These are phyloP conservation scores for Ormyrus nitidulus DNA, from an alignment of 2,888 invertebrate species.

Conservation along the genomic window DNA sequence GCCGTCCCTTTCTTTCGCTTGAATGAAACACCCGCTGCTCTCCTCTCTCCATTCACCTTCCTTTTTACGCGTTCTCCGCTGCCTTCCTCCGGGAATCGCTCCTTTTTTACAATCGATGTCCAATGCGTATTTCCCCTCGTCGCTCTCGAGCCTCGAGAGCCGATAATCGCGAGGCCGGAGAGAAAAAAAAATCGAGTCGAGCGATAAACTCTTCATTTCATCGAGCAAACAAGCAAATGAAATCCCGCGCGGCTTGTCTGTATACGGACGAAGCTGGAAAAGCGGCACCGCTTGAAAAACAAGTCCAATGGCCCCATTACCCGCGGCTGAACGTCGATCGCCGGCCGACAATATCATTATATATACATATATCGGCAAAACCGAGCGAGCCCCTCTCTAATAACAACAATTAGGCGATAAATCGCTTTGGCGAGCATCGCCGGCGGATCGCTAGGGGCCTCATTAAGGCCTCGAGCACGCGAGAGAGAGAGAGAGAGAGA, in stretches of 20 bases:
- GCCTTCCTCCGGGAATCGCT: too few relatives aligned
- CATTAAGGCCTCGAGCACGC: slow-evolving; percentile 7
- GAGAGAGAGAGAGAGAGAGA: background rate
- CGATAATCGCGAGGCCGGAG: background rate
- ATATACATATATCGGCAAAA: background rate
- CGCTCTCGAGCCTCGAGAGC: background rate
- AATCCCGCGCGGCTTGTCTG: background rate
- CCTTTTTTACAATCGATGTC: too few relatives aligned
- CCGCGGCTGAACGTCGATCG: slow-evolving; percentile 31
- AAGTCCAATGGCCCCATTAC: slow-evolving; percentile 21
- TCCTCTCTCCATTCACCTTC: background rate
- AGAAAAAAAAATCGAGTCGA: background rate
- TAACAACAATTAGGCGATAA: slow-evolving; percentile 45
- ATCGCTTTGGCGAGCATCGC: slow-evolving; percentile 36
- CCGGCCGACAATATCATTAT: slow-evolving; percentile 26
- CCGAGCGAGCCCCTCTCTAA: slow-evolving; percentile 12
- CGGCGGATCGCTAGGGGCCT: slow-evolving; percentile 7
- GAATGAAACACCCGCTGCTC: background rate
- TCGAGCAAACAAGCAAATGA: slow-evolving; percentile 11
- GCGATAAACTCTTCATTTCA: slow-evolving; percentile 27
- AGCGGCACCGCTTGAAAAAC: background rate
- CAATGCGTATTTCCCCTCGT: background rate
- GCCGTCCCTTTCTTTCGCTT: background rate
- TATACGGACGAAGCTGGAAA: slow-evolving; percentile 2
- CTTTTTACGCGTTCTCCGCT: too few relatives aligned